phyloP scores from a whole-genome alignment of 2,113 vertebrate species.

The Gopherus evgoodei region DNA sequence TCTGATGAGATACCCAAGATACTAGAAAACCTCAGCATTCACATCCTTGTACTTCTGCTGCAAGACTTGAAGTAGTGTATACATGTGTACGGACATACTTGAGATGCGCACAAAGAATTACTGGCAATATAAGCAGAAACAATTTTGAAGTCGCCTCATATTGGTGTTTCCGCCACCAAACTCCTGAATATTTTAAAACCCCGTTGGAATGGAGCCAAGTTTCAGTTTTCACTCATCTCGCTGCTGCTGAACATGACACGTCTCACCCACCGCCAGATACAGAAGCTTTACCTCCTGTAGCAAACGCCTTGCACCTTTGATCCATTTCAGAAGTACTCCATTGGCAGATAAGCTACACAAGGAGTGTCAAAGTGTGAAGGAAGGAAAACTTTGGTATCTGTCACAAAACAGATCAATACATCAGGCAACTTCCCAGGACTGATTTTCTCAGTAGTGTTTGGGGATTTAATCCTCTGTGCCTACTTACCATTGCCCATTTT shows the following conservation, averaged over 20 bases:
- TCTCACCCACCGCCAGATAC: not conserved
- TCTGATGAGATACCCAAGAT: not conserved
- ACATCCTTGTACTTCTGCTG: not conserved
- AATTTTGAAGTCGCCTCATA: not conserved
- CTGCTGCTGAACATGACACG: not conserved
- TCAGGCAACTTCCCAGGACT: conserved; percentile 19
- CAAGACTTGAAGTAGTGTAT: not conserved
- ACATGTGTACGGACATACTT: rapidly evolving
- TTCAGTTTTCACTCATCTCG: conserved; percentile 8
- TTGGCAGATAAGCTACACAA: not conserved
- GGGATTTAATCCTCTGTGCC: not conserved
- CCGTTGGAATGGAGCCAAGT: not conserved
- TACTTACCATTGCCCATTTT: conserved; percentile 47
- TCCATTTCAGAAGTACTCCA: not conserved
- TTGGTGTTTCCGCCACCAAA: not conserved
- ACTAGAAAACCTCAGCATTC: not conserved
- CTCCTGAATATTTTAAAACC: not conserved
- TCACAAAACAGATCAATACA: not conserved
- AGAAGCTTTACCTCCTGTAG: not conserved
- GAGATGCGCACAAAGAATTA: not conserved
- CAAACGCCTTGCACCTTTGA: not conserved
- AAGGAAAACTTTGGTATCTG: not conserved
- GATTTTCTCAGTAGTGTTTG: not conserved
- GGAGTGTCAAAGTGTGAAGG: conserved; percentile 3
- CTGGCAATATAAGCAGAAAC: not conserved